A percentile compares a stretch with the other conserved stretches of the same genome.
Evolutionary conservation across 2,888 invertebrate genomes (phyloP).

Genomic region (Anarsia innoxiella): DNA sequence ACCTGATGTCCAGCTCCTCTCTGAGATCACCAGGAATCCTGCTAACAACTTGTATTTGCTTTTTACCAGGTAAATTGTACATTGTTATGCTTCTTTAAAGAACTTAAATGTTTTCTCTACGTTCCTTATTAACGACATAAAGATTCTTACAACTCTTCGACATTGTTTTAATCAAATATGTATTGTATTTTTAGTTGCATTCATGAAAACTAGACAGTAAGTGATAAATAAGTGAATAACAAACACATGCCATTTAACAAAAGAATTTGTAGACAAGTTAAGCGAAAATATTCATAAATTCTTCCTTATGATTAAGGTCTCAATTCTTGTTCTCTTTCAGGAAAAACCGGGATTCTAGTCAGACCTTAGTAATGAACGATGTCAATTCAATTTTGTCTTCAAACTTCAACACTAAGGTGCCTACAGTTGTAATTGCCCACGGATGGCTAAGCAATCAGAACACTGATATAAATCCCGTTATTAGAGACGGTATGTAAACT

Average conservation of each 20-base stretch:
- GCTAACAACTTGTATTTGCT: conserved; percentile 33
- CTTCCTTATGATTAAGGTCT: no score
- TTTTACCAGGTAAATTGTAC: conserved; percentile 40
- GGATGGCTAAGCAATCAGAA: conserved; percentile 38
- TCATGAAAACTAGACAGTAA: not conserved
- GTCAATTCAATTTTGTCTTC: conserved; percentile 29
- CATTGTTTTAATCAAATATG: no score
- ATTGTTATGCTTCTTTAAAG: no score
- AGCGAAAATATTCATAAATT: no score
- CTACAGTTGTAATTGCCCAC: conserved; percentile 36
- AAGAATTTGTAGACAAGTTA: no score
- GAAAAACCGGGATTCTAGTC: conserved; percentile 26
- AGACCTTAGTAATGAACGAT: conserved; percentile 31
- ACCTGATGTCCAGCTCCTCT: conserved; percentile 27
- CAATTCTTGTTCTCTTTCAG: conserved; percentile 25
- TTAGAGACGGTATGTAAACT: conserved; percentile 34
- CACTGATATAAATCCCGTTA: conserved; percentile 22
- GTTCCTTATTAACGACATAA: no score
- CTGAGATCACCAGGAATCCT: conserved; percentile 29
- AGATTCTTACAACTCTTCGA: no score
- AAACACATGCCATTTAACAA: no score
- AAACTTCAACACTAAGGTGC: conserved; percentile 30
- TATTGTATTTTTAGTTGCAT: not conserved
- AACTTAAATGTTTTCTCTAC: no score
- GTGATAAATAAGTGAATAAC: no score